Conservation (phyloP, 2,888 invertebrate genomes). For the Epirrhoe tristata region DNA sequence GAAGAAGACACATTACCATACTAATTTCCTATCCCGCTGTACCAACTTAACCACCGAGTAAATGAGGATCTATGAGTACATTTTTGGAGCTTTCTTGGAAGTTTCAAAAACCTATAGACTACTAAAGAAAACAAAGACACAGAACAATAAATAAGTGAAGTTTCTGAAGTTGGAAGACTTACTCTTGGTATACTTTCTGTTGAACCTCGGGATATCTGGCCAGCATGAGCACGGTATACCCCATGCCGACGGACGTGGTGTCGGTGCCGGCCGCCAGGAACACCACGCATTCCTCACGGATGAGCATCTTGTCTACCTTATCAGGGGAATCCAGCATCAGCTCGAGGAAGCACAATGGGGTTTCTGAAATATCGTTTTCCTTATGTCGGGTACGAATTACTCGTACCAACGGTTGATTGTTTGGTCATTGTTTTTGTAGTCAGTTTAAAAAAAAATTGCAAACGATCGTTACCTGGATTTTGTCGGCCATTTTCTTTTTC, state of each 20-base stretch:
- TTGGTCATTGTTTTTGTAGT: no score
- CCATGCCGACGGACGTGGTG: conserved; percentile 49
- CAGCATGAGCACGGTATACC: conserved; percentile 47
- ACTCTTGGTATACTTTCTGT: conserved; percentile 49
- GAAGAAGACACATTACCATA: no score
- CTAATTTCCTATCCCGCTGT: no score
- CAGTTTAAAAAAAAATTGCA: background rate
- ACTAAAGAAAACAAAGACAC: no score
- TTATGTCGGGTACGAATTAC: no score
- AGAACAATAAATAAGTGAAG: no score
- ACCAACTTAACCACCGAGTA: no score
- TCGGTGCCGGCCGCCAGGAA: conserved; percentile 51
- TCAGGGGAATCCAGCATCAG: background rate
- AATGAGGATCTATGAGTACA: no score
- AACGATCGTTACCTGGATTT: background rate
- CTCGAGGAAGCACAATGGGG: background rate
- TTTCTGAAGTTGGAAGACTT: background rate
- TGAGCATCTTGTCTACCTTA: background rate
- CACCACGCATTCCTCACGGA: conserved; percentile 50
- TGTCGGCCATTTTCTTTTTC: background rate
- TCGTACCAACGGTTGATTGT: no score
- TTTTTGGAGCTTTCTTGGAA: no score
- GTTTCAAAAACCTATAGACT: no score
- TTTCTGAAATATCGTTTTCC: background rate
- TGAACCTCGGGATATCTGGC: conserved; percentile 19